Conservation (phyloP, 2,888 invertebrate species). For the Gastrophysa polygoni region DNA sequence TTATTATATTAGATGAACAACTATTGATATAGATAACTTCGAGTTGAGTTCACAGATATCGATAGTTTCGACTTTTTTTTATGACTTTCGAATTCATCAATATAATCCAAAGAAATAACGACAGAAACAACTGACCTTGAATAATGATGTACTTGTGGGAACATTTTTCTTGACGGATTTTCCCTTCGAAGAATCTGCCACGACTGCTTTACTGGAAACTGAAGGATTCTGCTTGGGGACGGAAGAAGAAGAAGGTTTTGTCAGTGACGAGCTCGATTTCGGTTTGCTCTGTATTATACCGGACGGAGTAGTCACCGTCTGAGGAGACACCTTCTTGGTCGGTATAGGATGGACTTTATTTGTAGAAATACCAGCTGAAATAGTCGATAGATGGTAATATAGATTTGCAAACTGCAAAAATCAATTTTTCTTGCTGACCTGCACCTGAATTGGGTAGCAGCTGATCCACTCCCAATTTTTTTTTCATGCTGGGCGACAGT, state of each 20-base stretch:
- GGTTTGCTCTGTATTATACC: slow-evolving; percentile 22
- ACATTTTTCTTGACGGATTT: slow-evolving; percentile 27
- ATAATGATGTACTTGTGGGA: slow-evolving; percentile 23
- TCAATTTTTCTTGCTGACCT: slow-evolving; percentile 16
- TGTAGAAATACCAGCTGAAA: neutral
- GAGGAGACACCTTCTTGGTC: slow-evolving; percentile 31
- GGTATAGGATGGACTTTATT: neutral
- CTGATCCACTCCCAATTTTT: slow-evolving; percentile 36
- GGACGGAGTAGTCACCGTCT: slow-evolving; percentile 35
- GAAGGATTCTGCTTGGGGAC: slow-evolving; percentile 17
- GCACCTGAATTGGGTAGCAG: slow-evolving; percentile 27
- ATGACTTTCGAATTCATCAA: too few relatives aligned
- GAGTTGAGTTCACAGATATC: too few relatives aligned
- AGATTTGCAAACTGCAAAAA: too few relatives aligned
- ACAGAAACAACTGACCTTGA: slow-evolving; percentile 35
- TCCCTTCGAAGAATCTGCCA: slow-evolving; percentile 26
- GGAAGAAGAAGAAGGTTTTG: slow-evolving; percentile 16
- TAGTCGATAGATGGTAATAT: too few relatives aligned
- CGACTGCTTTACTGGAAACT: slow-evolving; percentile 18
- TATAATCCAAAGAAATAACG: too few relatives aligned
- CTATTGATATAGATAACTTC: too few relatives aligned
- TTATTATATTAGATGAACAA: too few relatives aligned
- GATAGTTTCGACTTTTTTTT: too few relatives aligned
- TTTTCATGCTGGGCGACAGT: slow-evolving; percentile 28
- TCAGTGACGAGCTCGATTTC: neutral